Evolutionary conservation across 2,888 invertebrate species (phyloP).

Genomic region (Resseliella maxima): DNA sequence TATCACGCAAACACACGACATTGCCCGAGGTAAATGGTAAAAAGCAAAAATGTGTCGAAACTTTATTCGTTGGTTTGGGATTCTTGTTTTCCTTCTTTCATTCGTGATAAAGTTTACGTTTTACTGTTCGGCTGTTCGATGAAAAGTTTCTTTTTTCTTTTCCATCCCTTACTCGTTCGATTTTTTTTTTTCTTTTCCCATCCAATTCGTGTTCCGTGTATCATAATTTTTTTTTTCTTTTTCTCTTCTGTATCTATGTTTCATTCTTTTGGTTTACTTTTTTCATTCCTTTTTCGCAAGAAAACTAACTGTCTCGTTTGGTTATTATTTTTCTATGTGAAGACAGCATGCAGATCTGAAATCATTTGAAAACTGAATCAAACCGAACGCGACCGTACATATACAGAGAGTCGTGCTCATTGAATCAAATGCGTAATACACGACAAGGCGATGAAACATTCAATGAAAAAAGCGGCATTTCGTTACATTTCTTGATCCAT

Average conservation of each 20-base stretch:
- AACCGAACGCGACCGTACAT: neutral
- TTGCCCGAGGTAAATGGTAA: constrained; percentile 2
- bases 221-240: neutral
- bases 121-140: too few species aligned
- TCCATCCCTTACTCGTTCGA: neutral
- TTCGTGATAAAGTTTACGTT: too few species aligned
- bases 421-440: constrained; percentile 37
- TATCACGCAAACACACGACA: constrained; percentile 37
- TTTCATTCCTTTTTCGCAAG: neutral
- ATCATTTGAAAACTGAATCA: neutral
- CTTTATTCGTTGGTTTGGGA: neutral
- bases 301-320: constrained; percentile 7
- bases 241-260: neutral
- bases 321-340: constrained; percentile 9
- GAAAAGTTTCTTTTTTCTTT: too few species aligned
- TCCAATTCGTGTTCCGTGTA: neutral
- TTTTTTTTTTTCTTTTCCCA: neutral
- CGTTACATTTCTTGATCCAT: constrained; percentile 44
- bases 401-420: too few species aligned
- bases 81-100: neutral
- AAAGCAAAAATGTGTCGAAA: constrained; percentile 51
- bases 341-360: constrained; percentile 12
- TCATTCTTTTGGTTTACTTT: neutral
- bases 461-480: neutral
- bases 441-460: neutral